phyloP scores from a whole-genome alignment of 2,113 vertebrate species.

The Tragelaphus scriptus region DNA sequence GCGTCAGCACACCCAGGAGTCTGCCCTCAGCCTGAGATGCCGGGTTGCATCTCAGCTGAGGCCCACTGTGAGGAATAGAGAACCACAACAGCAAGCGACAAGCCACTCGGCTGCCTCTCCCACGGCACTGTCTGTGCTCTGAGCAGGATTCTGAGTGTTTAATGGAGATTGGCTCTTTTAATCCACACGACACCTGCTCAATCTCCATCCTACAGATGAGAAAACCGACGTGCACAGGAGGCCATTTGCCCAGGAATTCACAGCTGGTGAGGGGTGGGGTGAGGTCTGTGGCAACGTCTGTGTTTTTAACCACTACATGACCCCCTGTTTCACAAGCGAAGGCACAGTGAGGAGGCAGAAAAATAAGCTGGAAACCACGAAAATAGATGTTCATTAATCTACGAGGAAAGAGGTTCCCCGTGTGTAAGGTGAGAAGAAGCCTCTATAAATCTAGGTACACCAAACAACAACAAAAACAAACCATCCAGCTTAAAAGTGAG shows the following conservation, averaged over 20 bases:
- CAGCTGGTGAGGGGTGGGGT: fast-evolving
- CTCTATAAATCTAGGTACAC: too few species aligned
- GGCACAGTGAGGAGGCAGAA: fast-evolving
- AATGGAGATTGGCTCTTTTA: fast-evolving
- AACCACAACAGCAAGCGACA: fast-evolving
- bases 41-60: fast-evolving
- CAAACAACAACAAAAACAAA: background rate
- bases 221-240: background rate
- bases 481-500: background rate
- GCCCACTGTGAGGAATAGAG: fast-evolving
- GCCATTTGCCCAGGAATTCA: background rate
- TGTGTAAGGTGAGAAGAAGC: background rate
- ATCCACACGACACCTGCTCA: fast-evolving
- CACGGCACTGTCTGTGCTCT: fast-evolving
- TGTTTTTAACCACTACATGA: fast-evolving
- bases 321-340: background rate
- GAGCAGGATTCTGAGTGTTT: background rate
- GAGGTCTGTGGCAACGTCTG: background rate
- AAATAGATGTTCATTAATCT: fast-evolving
- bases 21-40: fast-evolving
- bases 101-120: fast-evolving
- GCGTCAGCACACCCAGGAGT: background rate
- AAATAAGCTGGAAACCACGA: fast-evolving
- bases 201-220: fast-evolving
- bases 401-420: background rate